Percentiles rank a stretch among this genome's conserved stretches.
Conservation (phyloP, 2,113 vertebrate genomes). For the Podarcis raffonei region DNA sequence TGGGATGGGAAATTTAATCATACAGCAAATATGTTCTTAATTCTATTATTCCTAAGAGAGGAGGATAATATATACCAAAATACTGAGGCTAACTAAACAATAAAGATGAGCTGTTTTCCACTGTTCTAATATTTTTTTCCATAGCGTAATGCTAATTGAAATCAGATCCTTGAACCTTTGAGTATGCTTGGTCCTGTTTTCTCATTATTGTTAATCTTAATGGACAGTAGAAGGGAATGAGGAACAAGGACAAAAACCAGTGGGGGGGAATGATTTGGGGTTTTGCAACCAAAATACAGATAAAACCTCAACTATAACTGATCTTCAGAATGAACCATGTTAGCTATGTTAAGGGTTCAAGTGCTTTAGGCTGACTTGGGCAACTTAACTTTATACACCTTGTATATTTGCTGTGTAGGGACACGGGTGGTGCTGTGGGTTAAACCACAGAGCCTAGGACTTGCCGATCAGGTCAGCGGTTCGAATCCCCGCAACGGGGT, state of each 20-base stretch:
- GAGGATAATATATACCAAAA: not conserved
- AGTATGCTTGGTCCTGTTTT: slow-evolving; percentile 63
- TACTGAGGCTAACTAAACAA: slow-evolving; percentile 9
- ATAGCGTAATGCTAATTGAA: slow-evolving; percentile 58
- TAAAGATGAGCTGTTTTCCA: slow-evolving; percentile 5
- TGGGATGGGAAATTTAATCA: slow-evolving; percentile 60
- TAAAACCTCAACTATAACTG: slow-evolving; percentile 35
- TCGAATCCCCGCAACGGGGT: no score
- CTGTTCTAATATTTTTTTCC: slow-evolving; percentile 37
- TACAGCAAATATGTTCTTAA: not conserved
- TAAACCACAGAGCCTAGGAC: no score
- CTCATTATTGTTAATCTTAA: slow-evolving; percentile 61
- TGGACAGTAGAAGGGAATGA: slow-evolving; percentile 61
- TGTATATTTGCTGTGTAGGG: rapidly evolving
- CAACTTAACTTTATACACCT: not conserved
- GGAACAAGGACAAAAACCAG: slow-evolving; percentile 59
- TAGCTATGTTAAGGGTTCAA: slow-evolving; percentile 51
- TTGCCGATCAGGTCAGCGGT: no score
- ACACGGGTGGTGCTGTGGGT: no score
- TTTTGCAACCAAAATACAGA: slow-evolving; percentile 63
- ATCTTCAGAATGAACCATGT: slow-evolving; percentile 51
- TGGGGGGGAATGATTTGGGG: slow-evolving; percentile 67
- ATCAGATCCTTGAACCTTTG: slow-evolving; percentile 51
- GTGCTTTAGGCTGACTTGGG: slow-evolving; percentile 22
- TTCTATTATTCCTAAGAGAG: not conserved